Base-by-base conservation (phyloP, 2,797 vertebrate species). In the Nannoperca australis region DNA sequence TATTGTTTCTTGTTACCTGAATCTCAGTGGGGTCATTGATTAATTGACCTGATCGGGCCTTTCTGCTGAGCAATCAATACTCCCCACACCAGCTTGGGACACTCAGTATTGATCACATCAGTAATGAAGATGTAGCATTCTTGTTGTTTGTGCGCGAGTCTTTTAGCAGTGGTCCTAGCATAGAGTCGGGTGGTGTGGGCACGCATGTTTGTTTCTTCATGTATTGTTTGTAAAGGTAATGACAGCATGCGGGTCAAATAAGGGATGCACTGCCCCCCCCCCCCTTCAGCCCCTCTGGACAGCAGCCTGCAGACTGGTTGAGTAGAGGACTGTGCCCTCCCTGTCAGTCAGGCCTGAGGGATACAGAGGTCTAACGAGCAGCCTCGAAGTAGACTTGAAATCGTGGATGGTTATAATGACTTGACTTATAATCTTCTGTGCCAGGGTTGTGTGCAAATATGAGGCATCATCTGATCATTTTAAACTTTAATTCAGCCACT, bases 81-180 rank as follows among this genome's bases (percentile, higher is more conserved):
- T 66, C 60, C 20, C 59, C 17, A 34, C 78, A 78, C 71, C 75
- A 50, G 24, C 82, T 59, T 12, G 82, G 85, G 88, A 82, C 69
- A 8, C 53, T 76, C 2, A 1, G 63, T 76, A 86, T 93, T 59
- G 85, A 88, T 87, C 1, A 14, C 24, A 73, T 73, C 32, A 11
- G 47, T 88, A 75, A 85, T 85, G 79, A 87, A 91, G 89, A 91
- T 79, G 83, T 91, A 86, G 85, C 87, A 56, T 89, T 85, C 65
- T 77, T 77, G 76, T 73, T 73, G 27, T 73, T 68, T 65, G 40
- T 59, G 38, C 76, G 59, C 14, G 22, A 55, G 66, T 70, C 17
- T 75, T 59, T 69, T 65, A 27, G 50, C 62, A 34, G 51, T 36
- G 54, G 20, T 53, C n/a, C 7, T 53, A 62, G 56, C 47, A 64